Conservation (phyloP, 2,797 vertebrate species). For the Myotis findleyi region DNA sequence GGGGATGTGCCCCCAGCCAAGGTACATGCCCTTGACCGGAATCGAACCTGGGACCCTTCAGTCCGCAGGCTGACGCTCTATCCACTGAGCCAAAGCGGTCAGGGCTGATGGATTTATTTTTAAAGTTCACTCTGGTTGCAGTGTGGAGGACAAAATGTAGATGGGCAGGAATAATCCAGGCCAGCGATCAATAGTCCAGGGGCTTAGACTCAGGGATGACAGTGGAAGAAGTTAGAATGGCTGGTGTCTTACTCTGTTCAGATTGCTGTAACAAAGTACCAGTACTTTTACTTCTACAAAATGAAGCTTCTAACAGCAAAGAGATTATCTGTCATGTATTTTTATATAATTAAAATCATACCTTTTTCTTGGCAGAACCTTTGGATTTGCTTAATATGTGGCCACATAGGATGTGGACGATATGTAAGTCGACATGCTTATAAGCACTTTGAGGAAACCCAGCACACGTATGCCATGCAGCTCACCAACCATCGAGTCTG, state of each 20-base stretch:
- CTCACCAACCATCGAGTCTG: slow-evolving; percentile 98
- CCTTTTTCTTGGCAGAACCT: slow-evolving; percentile 91
- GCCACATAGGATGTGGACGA: slow-evolving; percentile 97
- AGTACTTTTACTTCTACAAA: neutral
- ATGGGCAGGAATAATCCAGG: neutral
- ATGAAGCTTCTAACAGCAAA: neutral
- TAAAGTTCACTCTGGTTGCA: neutral
- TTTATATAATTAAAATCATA: slow-evolving; percentile 5
- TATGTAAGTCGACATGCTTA: slow-evolving; percentile 98
- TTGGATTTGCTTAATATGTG: slow-evolving; percentile 99
- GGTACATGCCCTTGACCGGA: too few relatives aligned
- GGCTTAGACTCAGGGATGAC: neutral
- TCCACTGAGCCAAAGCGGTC: too few relatives aligned
- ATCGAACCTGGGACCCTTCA: too few relatives aligned
- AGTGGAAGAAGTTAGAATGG: neutral
- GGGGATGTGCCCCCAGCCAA: too few relatives aligned
- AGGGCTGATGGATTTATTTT: neutral
- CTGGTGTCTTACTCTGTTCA: neutral
- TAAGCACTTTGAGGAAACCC: slow-evolving; percentile 99
- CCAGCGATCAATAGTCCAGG: neutral
- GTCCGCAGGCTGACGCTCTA: too few relatives aligned
- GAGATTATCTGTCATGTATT: neutral
- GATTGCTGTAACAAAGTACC: neutral
- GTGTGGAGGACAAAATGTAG: neutral
- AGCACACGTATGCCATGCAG: slow-evolving; percentile 99